Evolutionary conservation across 2,888 invertebrate genomes (phyloP).

Genomic region (Ceramica pisi): DNA sequence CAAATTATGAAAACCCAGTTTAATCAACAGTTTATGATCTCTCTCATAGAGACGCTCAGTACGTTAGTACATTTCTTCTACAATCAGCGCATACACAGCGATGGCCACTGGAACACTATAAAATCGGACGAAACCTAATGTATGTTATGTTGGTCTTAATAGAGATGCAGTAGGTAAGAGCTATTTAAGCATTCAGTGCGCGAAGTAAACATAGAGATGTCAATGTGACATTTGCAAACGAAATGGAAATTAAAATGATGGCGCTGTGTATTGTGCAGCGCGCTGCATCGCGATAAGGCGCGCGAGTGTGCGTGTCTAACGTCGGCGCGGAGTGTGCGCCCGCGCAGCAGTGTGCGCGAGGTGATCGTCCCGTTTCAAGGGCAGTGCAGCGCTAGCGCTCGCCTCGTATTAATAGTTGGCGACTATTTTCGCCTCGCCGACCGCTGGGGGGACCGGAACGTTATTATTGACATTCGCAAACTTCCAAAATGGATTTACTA

Average conservation of each 20-base stretch:
- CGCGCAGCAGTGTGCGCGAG: constrained; percentile 85
- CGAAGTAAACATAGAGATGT: constrained; percentile 74
- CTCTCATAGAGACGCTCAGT: constrained; percentile 6
- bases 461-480: constrained; percentile 90
- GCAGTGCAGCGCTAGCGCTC: constrained; percentile 89
- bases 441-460: constrained; percentile 86
- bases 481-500: constrained; percentile 79
- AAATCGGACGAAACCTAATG: constrained; percentile 40
- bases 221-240: constrained; percentile 84
- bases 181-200: constrained; percentile 65
- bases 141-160: constrained; percentile 44
- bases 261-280: constrained; percentile 83
- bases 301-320: constrained; percentile 71
- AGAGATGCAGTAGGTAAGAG: constrained; percentile 46
- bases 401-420: constrained; percentile 88
- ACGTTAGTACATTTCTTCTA: constrained; percentile 29
- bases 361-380: constrained; percentile 90
- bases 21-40: constrained; percentile 47
- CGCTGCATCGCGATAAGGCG: constrained; percentile 82
- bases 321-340: constrained; percentile 63
- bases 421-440: constrained; percentile 89
- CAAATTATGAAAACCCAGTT: constrained; percentile 49
- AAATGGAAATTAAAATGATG: constrained; percentile 88
- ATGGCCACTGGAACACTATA: constrained; percentile 30
- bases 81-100: constrained; percentile 7